phyloP scores from a whole-genome alignment of 2,888 invertebrate genomes.

The Quadroppia sp. region DNA sequence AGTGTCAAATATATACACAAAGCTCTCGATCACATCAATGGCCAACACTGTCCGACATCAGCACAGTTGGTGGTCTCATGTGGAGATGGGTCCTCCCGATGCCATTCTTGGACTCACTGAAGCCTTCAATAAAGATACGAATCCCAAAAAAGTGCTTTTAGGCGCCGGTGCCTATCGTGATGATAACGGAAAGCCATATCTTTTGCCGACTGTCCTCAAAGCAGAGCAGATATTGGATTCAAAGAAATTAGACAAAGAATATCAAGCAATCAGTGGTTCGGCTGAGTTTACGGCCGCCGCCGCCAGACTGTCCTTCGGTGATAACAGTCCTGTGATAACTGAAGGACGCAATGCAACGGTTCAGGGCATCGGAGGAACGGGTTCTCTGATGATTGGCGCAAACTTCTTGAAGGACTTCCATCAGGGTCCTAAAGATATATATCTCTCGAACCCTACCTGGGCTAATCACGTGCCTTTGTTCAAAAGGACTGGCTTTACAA shows the following conservation, averaged over 20 bases:
- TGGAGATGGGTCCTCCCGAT: conserved; percentile 96
- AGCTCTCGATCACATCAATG: not conserved
- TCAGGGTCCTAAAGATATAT: conserved; percentile 68
- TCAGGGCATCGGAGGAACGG: conserved; percentile 94
- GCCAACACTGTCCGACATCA: conserved; percentile 2
- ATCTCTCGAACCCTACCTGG: conserved; percentile 91
- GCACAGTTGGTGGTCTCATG: conserved; percentile 70
- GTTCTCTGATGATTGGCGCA: conserved; percentile 86
- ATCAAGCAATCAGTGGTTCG: conserved; percentile 83
- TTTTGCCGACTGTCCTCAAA: conserved; percentile 79
- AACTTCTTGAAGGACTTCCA: conserved; percentile 74
- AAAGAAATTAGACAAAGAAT: conserved; percentile 82
- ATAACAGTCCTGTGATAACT: conserved; percentile 64
- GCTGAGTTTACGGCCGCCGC: conserved; percentile 77
- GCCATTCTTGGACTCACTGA: conserved; percentile 96
- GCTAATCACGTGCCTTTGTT: conserved; percentile 96
- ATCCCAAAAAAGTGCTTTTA: conserved; percentile 92
- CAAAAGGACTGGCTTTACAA: conserved; percentile 74
- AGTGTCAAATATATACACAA: not conserved
- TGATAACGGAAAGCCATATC: conserved; percentile 92
- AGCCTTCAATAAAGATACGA: conserved; percentile 82
- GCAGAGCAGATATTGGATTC: conserved; percentile 72
- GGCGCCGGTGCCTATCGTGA: conserved; percentile 96
- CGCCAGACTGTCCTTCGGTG: conserved; percentile 82
- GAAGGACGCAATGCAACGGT: conserved; percentile 67